phyloP scores from a whole-genome alignment of 1,140 invertebrate genomes.

The Eueides isabella region DNA sequence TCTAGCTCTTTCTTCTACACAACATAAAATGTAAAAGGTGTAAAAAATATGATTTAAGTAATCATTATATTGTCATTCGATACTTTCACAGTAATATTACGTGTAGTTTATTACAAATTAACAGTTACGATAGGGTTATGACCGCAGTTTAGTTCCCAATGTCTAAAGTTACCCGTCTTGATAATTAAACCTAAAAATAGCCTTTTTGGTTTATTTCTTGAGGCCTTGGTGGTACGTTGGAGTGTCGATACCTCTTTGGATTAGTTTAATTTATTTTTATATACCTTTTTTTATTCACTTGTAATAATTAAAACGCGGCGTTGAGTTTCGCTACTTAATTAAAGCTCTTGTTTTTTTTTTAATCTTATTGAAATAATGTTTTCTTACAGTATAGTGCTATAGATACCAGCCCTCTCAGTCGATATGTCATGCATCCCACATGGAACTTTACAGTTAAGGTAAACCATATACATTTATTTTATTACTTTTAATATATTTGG shows the following conservation, averaged over 20 bases:
- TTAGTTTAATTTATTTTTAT: too few relatives aligned
- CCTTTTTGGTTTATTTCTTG: background rate
- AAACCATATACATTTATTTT: slow-evolving; percentile 48
- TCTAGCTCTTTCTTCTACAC: too few relatives aligned
- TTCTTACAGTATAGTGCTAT: slow-evolving; percentile 93
- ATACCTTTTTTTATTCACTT: too few relatives aligned
- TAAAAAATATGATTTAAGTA: background rate
- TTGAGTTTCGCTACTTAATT: too few relatives aligned
- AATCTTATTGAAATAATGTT: background rate
- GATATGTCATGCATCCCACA: slow-evolving; percentile 98
- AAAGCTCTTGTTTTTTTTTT: background rate
- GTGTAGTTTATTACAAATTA: background rate
- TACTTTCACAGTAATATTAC: background rate
- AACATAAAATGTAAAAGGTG: too few relatives aligned
- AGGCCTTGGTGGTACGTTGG: too few relatives aligned
- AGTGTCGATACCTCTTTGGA: too few relatives aligned
- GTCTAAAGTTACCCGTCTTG: slow-evolving; percentile 23
- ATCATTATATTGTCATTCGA: background rate
- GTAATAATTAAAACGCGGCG: too few relatives aligned
- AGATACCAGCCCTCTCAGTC: slow-evolving; percentile 96
- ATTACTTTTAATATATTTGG: too few relatives aligned
- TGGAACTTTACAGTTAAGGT: slow-evolving; percentile 97
- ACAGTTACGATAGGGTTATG: background rate
- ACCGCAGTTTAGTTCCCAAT: background rate
- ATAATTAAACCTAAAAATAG: background rate